Evolutionary conservation across 2,888 invertebrate genomes (phyloP).

Genomic region (Microplitis manilae): DNA sequence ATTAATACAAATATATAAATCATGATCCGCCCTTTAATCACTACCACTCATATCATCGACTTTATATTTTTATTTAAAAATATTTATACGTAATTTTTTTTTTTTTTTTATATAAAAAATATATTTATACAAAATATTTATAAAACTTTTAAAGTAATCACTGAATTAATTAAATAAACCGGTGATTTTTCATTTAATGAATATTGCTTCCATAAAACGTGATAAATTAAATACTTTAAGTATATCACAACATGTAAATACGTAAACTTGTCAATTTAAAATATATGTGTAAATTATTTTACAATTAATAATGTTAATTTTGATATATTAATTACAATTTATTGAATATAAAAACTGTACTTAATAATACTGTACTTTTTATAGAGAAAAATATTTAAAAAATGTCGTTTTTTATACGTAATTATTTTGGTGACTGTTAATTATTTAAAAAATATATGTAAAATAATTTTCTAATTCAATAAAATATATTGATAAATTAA

Average conservation of each 20-base stretch:
- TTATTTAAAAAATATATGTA: too few species aligned
- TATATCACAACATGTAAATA: background rate
- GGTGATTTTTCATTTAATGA: background rate
- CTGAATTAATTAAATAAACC: background rate
- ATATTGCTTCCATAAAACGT: background rate
- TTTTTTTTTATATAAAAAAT: background rate
- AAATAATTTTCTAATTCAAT: too few species aligned
- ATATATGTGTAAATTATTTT: background rate
- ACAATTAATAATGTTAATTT: too few species aligned
- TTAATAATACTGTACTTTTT: too few species aligned
- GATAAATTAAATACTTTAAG: background rate
- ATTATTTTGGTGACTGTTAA: too few species aligned
- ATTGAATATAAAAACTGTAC: too few species aligned
- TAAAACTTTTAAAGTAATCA: background rate
- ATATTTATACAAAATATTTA: background rate
- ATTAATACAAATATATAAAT: background rate
- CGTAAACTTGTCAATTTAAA: background rate
- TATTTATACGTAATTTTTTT: background rate
- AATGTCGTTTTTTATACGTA: too few species aligned
- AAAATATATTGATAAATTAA: too few species aligned
- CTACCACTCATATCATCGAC: background rate
- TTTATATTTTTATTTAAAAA: background rate
- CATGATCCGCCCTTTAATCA: constrained; percentile 11
- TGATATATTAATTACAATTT: too few species aligned
- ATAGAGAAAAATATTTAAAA: too few species aligned